Evolutionary conservation across 2,888 invertebrate genomes (phyloP), one percentile per base, ranked within the genome.

Genomic region (Agapetus fuscipes): DNA sequence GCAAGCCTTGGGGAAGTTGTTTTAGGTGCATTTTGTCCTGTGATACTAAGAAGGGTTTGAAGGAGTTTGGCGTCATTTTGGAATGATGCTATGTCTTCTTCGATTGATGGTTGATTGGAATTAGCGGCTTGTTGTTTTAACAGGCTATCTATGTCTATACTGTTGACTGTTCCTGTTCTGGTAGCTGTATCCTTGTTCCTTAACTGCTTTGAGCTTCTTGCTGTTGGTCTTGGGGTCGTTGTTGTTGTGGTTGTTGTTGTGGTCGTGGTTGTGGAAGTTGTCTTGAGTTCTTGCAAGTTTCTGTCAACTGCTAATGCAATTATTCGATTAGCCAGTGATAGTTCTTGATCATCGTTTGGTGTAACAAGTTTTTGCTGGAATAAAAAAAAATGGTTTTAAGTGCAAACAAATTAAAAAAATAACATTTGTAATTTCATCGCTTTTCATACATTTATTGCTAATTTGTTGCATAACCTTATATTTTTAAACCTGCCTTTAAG

Each of bases 271-370:
- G 59, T 58, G 35, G 55, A 53, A 34, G 39, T 20, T 16, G 28
- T 27, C 12, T 46, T 44, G 15, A 48, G 30, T 33, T 46, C 42
- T 4, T 37, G 32, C 33, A 70, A 57, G 50, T 70, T 70, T 51
- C 54, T 65, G 52, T 71, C 72, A 12, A 72, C 66, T 26, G 72
- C 72, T 15, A 73, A 55, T 31, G 72, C 70, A 48, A 73, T 71
- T 28, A 72, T 70, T 37, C 72, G 60, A 48, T 72, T 72, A 15
- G 72, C 72, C 43, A 73, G 59, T 12, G 64, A 59, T 34, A 62
- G 59, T 52, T 70, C 70, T 12, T 67, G 62, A 40, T 68, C 68
- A 42, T 68, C 68, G 41, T 62, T 60, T n/a, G 64, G 61, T 43
- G 62, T 63, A 29, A 70, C 53, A 7, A 66, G 66, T 34, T 60